Conservation (phyloP, 2,797 vertebrate species). For the Lerista edwardsae region DNA sequence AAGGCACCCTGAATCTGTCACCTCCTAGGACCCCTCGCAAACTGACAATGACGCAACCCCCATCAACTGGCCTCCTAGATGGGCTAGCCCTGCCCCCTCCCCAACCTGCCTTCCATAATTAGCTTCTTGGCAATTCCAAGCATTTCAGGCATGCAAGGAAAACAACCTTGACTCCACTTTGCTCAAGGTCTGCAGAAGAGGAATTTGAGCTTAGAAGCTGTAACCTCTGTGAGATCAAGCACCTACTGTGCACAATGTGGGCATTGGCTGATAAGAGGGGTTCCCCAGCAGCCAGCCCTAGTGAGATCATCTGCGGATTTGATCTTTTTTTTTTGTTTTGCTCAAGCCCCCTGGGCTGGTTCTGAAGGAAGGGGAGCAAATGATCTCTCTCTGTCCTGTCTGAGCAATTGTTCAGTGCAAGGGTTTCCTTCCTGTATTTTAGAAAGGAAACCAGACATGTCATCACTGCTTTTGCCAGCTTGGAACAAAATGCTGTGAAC, state of each 20-base stretch:
- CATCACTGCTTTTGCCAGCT: background rate
- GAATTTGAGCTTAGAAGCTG: constrained; percentile 47
- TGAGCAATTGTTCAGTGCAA: constrained; percentile 22
- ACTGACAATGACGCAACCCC: no score
- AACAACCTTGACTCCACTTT: constrained; percentile 48
- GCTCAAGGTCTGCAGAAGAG: background rate
- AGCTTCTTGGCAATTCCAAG: constrained; percentile 55
- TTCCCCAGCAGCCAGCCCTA: constrained; percentile 34
- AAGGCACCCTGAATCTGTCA: no score
- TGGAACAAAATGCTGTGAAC: background rate
- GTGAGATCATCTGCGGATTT: constrained; percentile 43
- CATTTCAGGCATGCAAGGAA: constrained; percentile 61
- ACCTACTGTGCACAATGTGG: constrained; percentile 16
- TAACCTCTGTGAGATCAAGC: constrained; percentile 36
- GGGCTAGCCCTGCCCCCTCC: background rate
- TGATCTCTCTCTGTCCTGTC: constrained; percentile 53
- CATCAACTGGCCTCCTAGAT: no score
- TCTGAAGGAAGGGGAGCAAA: constrained; percentile 49
- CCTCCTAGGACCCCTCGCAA: no score
- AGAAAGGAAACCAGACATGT: constrained; percentile 50
- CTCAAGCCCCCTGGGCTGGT: constrained; percentile 48
- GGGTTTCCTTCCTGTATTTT: constrained; percentile 55
- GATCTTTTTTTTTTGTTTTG: constrained; percentile 34
- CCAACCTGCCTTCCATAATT: constrained; percentile 23
- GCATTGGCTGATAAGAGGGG: constrained; percentile 53